Base-by-base conservation (phyloP, 2,888 invertebrate species). In the Apamea monoglypha region DNA sequence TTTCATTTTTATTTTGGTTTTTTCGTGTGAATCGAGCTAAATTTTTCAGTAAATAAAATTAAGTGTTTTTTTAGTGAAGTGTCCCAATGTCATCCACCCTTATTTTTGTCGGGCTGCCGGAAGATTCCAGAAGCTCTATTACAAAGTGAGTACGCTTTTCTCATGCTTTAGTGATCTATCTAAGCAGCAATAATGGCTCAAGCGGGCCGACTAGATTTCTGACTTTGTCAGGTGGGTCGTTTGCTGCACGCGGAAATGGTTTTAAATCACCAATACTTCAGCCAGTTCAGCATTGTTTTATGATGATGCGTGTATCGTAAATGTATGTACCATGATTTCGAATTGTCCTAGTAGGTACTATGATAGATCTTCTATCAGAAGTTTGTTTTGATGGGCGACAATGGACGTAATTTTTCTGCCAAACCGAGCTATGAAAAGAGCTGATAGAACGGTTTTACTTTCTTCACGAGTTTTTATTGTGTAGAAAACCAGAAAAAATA, bases 61-160 rank as follows among this genome's bases (percentile, higher is more conserved):
- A 18, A 82, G 91, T 92, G 91, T 88, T 6, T 61, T 78, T 32
- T 87, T 87, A 79, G 90, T 92, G 91, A 87, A 83, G 84, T 89
- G 85, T 88, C 90, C 94, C 90, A 90, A 98, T 98, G 98, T 97
- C 98, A 92, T 98, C 98, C 73, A 97, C 98, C 64, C 94, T 97
- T 75, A 97, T 97, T 81, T 97, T 97, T 91, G 96, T 97, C 84
- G 98, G 98, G 81, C 91, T 97, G 84, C 96, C 95, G 69, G 97
- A 97, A 89, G 97, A 97, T 88, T 97, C 96, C 83, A 97, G 97
- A 92, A 97, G 97, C 91, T 98, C 97, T 67, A 98, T 98, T 95
- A 98, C 95, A 87, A 96, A 94, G 96, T 97, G 80, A 63, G 32
- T 82, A 64, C 50, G 4, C n/a, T n/a, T 59, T 50, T 32, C 7